These are phyloP conservation scores for Platygyra sinensis DNA, from an alignment of 64 coral and sea anemone species.

Conservation along the genomic window DNA sequence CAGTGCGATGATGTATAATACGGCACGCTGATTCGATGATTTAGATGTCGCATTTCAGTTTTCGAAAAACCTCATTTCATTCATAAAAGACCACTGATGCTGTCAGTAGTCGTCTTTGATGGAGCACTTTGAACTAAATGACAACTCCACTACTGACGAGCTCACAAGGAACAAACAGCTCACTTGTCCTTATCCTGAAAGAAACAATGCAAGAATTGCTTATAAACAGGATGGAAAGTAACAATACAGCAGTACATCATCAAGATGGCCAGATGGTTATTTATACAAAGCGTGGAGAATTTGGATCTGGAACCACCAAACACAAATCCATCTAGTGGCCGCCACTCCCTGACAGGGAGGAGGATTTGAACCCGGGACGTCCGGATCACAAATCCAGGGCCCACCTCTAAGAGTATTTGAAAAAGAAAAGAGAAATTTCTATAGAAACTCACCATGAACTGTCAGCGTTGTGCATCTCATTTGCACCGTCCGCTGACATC, in stretches of 20 bases:
- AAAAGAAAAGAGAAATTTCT: background rate
- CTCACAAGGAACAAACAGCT: slow-evolving; percentile 66
- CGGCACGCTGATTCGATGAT: too few relatives aligned
- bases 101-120: too few relatives aligned
- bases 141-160: slow-evolving; percentile 43
- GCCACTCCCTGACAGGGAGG: too few relatives aligned
- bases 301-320: too few relatives aligned
- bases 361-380: too few relatives aligned
- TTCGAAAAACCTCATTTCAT: too few relatives aligned
- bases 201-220: background rate
- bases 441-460: slow-evolving; percentile 26
- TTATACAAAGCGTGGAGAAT: too few relatives aligned
- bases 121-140: background rate
- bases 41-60: too few relatives aligned
- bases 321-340: too few relatives aligned
- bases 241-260: background rate
- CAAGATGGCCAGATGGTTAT: background rate
- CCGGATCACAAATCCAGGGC: too few relatives aligned
- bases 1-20: too few relatives aligned
- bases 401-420: background rate
- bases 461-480: background rate
- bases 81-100: too few relatives aligned
- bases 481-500: background rate
- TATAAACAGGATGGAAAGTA: background rate
- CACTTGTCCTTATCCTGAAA: slow-evolving; percentile 67